Evolutionary conservation across 2,797 vertebrate genomes (phyloP).

Genomic region (Alauda arvensis): DNA sequence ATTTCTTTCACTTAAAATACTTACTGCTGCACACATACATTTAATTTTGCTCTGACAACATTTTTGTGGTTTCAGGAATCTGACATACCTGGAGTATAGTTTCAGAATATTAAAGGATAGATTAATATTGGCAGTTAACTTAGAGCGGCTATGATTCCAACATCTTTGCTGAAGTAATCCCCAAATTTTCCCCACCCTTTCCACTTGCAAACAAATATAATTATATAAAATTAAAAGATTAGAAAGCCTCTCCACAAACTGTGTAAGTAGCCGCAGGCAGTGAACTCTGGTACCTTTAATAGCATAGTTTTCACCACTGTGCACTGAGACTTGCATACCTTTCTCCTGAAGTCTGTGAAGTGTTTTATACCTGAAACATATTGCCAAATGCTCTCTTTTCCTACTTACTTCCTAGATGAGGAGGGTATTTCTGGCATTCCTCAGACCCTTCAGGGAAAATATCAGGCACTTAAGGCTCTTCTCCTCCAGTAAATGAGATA

Average conservation of each 20-base stretch:
- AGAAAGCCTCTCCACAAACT: conserved; percentile 64
- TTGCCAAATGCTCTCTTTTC: conserved; percentile 37
- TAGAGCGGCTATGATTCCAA: conserved; percentile 24
- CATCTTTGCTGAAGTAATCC: conserved; percentile 38
- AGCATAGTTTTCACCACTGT: conserved; percentile 20
- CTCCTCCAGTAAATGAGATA: not conserved
- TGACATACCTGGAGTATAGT: not conserved
- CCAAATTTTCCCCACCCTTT: conserved; percentile 38
- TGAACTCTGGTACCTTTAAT: conserved; percentile 35
- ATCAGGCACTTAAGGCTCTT: conserved; percentile 24
- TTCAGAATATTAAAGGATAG: conserved; percentile 26
- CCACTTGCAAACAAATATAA: conserved; percentile 55
- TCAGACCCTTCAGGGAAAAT: conserved; percentile 41
- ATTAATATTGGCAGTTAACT: conserved; percentile 41
- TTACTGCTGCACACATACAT: not conserved
- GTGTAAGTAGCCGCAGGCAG: conserved; percentile 65
- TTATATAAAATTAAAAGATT: conserved; percentile 70
- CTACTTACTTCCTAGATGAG: conserved; percentile 14
- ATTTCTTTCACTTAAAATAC: not conserved
- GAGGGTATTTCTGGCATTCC: conserved; percentile 59
- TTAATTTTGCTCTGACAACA: not conserved
- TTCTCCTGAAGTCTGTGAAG: conserved; percentile 48
- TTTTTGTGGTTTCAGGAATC: conserved; percentile 41
- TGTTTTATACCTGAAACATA: conserved; percentile 39
- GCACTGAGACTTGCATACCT: conserved; percentile 33